A percentile compares a stretch with the other conserved stretches of the same genome.
Conservation (phyloP, 2,888 invertebrate species). For the Lacanobia oleracea region DNA sequence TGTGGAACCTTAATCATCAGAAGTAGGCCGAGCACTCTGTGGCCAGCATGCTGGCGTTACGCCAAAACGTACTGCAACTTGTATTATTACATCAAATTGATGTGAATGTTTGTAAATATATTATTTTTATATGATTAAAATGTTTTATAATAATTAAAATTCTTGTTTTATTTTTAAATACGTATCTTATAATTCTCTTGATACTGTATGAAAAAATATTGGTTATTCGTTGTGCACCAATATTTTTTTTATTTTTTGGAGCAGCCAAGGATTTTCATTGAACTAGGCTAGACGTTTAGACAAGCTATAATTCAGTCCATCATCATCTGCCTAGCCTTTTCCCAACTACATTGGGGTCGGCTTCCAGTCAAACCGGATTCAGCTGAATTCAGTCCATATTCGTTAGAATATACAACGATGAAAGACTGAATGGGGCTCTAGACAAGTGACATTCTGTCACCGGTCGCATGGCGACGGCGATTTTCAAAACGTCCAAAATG, state of each 20-base stretch:
- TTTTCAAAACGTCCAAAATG: too few relatives aligned
- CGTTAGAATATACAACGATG: too few relatives aligned
- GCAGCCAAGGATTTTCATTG: neutral
- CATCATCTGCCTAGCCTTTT: too few relatives aligned
- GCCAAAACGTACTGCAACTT: constrained; percentile 80
- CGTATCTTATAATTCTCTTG: too few relatives aligned
- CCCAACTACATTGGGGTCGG: too few relatives aligned
- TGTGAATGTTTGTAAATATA: constrained; percentile 89
- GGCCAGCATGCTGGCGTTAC: constrained; percentile 70
- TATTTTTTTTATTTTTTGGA: too few relatives aligned
- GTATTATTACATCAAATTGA: constrained; percentile 88
- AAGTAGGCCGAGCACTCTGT: constrained; percentile 65
- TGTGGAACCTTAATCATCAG: constrained; percentile 33
- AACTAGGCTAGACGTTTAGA: neutral
- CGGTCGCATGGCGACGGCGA: too few relatives aligned
- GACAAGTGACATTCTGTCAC: too few relatives aligned
- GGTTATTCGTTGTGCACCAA: too few relatives aligned
- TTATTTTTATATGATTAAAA: constrained; percentile 87
- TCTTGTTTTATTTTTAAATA: constrained; percentile 32
- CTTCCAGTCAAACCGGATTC: too few relatives aligned
- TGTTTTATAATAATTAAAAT: constrained; percentile 78
- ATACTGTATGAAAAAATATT: too few relatives aligned
- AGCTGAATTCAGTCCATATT: constrained; percentile 1
- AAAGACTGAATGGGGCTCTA: too few relatives aligned
- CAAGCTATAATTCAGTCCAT: neutral